A percentile compares a stretch with the other conserved stretches of the same genome.
Evolutionary conservation across 2,888 invertebrate genomes (phyloP).

Genomic region (Andrena haemorrhoa): DNA sequence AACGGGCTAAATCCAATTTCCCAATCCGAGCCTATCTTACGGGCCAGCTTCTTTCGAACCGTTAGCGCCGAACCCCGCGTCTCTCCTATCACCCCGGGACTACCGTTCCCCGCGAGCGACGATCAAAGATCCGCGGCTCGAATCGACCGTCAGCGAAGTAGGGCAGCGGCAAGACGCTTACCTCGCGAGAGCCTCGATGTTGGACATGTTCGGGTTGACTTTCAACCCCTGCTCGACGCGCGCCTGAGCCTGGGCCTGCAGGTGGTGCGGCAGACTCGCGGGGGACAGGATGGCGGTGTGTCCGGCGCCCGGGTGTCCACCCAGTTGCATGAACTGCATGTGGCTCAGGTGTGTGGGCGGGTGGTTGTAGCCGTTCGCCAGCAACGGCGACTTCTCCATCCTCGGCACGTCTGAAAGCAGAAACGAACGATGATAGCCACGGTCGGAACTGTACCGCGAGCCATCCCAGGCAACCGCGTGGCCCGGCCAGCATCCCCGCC

Average conservation of each 20-base stretch:
- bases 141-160: neutral
- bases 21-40: constrained; percentile 34
- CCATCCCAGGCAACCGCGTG: neutral
- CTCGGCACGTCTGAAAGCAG: constrained; percentile 91
- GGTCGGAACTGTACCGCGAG: neutral
- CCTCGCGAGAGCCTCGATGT: constrained; percentile 96
- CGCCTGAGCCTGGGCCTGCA: constrained; percentile 88
- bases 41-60: neutral
- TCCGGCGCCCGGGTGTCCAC: constrained; percentile 90
- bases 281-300: constrained; percentile 94
- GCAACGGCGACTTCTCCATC: constrained; percentile 95
- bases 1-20: constrained; percentile 82
- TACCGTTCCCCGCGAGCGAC: too few relatives aligned
- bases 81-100: neutral
- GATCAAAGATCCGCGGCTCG: neutral
- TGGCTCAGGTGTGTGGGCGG: constrained; percentile 96
- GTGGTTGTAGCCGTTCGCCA: constrained; percentile 97
- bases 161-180: constrained; percentile 82
- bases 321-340: constrained; percentile 97
- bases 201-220: constrained; percentile 91
- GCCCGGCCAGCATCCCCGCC: neutral
- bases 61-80: too few relatives aligned
- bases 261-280: constrained; percentile 92
- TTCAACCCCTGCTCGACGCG: constrained; percentile 94
- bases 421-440: constrained; percentile 13